phyloP scores from a whole-genome alignment of 2,888 invertebrate genomes.

The Macropis europaea region DNA sequence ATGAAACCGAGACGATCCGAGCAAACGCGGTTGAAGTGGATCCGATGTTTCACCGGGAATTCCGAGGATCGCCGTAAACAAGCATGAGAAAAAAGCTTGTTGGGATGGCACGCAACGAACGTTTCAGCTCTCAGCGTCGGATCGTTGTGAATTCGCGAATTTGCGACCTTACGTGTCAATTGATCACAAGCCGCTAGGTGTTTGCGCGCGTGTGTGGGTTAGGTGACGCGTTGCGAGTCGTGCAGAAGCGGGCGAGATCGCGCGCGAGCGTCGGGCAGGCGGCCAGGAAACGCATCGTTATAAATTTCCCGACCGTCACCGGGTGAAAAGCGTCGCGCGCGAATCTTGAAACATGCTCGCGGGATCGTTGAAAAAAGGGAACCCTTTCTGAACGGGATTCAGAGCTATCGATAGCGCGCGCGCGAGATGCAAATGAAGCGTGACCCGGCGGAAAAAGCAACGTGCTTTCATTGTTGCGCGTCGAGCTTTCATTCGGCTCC shows the following conservation, averaged over 20 bases:
- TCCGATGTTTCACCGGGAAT: constrained; percentile 1
- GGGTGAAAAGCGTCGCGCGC: constrained; percentile 8
- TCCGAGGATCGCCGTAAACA: constrained; percentile 32
- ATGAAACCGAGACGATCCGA: no score
- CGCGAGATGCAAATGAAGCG: no score
- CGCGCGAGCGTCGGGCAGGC: constrained; percentile 57
- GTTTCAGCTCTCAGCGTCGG: constrained; percentile 21
- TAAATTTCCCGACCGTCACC: constrained; percentile 63
- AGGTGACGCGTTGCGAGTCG: constrained; percentile 23
- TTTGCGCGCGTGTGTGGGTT: neutral
- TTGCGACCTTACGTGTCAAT: constrained; percentile 46
- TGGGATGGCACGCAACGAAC: constrained; percentile 47
- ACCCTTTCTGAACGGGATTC: no score
- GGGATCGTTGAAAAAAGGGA: neutral
- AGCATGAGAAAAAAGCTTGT: constrained; percentile 20
- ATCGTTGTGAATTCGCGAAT: constrained; percentile 42
- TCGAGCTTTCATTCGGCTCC: neutral
- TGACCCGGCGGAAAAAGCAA: no score
- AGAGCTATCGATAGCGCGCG: no score
- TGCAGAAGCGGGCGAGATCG: constrained; percentile 11
- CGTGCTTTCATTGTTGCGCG: neutral
- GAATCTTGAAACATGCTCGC: constrained; percentile 16
- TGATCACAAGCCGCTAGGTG: constrained; percentile 36
- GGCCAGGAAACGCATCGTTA: constrained; percentile 67
- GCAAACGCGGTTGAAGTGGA: no score